Conservation (phyloP, 2,113 vertebrate genomes). For the Gobius niger region DNA sequence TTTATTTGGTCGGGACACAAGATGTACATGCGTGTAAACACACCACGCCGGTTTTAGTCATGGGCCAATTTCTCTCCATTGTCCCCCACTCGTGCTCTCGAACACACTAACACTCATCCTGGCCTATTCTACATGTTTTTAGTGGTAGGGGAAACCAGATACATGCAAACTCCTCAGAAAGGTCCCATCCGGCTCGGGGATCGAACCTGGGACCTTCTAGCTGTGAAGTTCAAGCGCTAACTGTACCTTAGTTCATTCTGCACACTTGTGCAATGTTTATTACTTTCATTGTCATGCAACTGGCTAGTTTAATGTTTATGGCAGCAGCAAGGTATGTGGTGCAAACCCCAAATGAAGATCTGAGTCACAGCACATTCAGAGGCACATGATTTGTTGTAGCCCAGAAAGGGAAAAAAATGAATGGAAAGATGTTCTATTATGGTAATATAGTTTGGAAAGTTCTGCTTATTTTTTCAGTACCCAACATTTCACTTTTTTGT, state of each 20-base stretch:
- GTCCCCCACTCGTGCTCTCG: too few relatives aligned
- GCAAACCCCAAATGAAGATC: not conserved
- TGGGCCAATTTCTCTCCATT: too few relatives aligned
- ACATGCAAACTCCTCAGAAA: too few relatives aligned
- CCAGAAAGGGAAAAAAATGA: not conserved
- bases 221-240: not conserved
- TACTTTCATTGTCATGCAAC: not conserved
- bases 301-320: not conserved
- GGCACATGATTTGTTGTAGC: not conserved
- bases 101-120: too few relatives aligned
- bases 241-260: conserved; percentile 10
- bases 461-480: too few relatives aligned
- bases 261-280: not conserved
- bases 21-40: too few relatives aligned
- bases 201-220: too few relatives aligned
- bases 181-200: too few relatives aligned
- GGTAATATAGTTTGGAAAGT: not conserved
- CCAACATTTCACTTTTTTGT: not conserved
- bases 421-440: not conserved
- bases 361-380: not conserved
- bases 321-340: not conserved
- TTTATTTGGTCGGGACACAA: too few relatives aligned
- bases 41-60: too few relatives aligned
- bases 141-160: too few relatives aligned
- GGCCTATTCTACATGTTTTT: too few relatives aligned